Evolutionary conservation across 2,797 vertebrate genomes (phyloP).

Genomic region (Intellagama lesueurii): DNA sequence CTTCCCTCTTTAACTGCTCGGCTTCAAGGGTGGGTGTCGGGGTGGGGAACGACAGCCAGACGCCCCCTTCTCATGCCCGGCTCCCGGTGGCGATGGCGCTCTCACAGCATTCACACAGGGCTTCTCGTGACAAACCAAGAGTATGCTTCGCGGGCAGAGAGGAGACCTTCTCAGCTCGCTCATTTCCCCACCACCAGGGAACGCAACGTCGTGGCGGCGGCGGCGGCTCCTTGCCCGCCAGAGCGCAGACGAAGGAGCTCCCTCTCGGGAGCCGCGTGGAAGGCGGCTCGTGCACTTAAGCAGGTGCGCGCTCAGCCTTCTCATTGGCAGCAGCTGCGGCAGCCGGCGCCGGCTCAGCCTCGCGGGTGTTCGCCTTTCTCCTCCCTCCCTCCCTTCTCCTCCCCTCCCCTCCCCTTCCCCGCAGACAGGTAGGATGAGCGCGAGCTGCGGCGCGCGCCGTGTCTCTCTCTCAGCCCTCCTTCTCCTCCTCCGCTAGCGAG

Average conservation of each 20-base stretch:
- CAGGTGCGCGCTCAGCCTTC: constrained; percentile 71
- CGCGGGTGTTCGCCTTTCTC: background rate
- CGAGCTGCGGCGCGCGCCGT: constrained; percentile 28
- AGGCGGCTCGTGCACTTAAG: constrained; percentile 36
- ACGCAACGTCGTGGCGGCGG: too few relatives aligned
- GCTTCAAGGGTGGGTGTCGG: too few relatives aligned
- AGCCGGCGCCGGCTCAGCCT: constrained; percentile 9
- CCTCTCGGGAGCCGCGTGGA: background rate
- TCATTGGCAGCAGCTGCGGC: constrained; percentile 53
- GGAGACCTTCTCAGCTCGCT: background rate
- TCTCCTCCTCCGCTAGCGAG: background rate
- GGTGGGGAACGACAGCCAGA: background rate
- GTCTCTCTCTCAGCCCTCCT: background rate
- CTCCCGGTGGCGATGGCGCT: background rate
- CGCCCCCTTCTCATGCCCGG: background rate
- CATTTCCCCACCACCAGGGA: background rate
- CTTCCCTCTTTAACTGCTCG: background rate
- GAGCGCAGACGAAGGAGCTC: background rate
- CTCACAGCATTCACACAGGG: background rate
- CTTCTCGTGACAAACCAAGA: background rate
- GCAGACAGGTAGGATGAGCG: constrained; percentile 47
- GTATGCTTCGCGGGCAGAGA: too few relatives aligned
- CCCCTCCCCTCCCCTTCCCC: constrained; percentile 19
- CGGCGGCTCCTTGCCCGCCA: background rate
- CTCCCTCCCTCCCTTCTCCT: background rate